Base-by-base conservation (phyloP, 2,888 invertebrate genomes). In the Drosophila mettleri region DNA sequence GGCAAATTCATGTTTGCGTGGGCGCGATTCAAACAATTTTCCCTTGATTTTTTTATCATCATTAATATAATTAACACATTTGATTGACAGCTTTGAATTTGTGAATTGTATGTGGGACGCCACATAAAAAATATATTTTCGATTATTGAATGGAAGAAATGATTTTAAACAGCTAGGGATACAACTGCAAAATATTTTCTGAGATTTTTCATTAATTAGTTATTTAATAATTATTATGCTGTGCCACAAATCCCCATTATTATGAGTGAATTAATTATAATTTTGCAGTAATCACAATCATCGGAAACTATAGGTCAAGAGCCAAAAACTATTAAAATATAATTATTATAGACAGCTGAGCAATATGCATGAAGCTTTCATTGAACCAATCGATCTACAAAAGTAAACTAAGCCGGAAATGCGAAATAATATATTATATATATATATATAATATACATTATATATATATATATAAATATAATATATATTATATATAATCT, bases 351-450 rank as follows among this genome's bases (percentile, higher is more conserved):
- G 5, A 5, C 38, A 18, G 18, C 18, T 16, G n/a, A n/a, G n/a
- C n/a, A 36, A 20, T 1, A 4, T 18, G 9, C 10, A 20, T 22
- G 14, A 2, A 39, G 12, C 41, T 39, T 8, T 6, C 36, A 36
- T 16, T 36, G 3, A 18, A 38, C 9, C 18, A 10, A 16, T 38
- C 38, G 10, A 1, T 22, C 39, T 20, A 6, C 20, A 3, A 9
- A 41, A 41, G n/a, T 24, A 24, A 41, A 22, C 22, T 22, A 41
- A 24, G n/a, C 43, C 24, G 43, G 43, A 43, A 43, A 43, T 43
- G 43, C 43, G 43, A 43, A 43, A n/a, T 5, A n/a, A 14, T 22
- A 20, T 20, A 38, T 36, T 24, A 9, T 24, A 14, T 22, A 20
- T 20, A 38, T 36, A 9, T 33, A 36, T 36, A 16, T 8, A n/a